These are phyloP conservation scores for Caenorhabditis remanei DNA, from an alignment of 1,140 invertebrate species.

Conservation along the genomic window DNA sequence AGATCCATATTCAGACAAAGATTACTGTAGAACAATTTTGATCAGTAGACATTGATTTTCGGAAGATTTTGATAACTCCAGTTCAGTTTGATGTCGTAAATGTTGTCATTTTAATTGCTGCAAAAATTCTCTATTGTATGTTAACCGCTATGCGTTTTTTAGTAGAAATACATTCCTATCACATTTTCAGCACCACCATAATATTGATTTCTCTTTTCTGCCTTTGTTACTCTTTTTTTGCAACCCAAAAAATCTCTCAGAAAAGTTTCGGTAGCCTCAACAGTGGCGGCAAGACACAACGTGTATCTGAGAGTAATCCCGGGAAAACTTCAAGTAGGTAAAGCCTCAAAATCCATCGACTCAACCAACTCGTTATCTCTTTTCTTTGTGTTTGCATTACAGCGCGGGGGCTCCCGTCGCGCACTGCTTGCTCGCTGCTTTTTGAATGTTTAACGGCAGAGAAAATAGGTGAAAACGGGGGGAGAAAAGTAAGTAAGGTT, in stretches of 20 bases:
- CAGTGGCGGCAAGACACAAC: slow-evolving; percentile 41
- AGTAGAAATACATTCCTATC: no score
- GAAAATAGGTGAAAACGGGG: neutral
- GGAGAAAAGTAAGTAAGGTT: neutral
- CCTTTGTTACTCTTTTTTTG: neutral
- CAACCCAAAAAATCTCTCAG: slow-evolving; percentile 8
- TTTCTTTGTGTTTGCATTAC: slow-evolving; percentile 49
- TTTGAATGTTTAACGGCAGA: slow-evolving; percentile 43
- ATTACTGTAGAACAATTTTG: no score
- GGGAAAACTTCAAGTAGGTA: slow-evolving; percentile 55
- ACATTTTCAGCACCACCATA: no score
- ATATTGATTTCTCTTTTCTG: neutral
- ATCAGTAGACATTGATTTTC: no score
- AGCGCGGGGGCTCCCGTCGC: slow-evolving; percentile 44
- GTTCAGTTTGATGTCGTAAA: no score
- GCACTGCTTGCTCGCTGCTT: slow-evolving; percentile 48
- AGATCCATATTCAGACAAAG: no score
- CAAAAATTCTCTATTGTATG: no score
- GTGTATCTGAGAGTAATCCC: slow-evolving; percentile 43
- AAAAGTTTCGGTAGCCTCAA: slow-evolving; percentile 28
- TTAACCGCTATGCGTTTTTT: no score
- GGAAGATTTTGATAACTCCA: no score
- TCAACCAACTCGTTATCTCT: slow-evolving; percentile 48
- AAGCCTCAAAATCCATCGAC: slow-evolving; percentile 50
- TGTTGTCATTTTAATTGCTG: no score